Conservation (phyloP, 2,888 invertebrate species). For the Lithophane semibrunnea region DNA sequence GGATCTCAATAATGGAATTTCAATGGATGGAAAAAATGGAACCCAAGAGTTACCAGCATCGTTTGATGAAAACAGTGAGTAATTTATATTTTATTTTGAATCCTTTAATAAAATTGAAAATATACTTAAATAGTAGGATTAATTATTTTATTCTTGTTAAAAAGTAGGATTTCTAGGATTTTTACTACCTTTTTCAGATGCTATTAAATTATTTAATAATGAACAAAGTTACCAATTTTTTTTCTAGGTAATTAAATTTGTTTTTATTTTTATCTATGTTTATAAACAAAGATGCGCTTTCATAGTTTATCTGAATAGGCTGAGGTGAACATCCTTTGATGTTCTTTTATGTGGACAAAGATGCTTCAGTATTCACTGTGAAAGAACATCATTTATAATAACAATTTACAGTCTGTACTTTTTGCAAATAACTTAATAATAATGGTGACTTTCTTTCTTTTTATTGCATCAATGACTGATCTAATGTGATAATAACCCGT, state of each 20-base stretch:
- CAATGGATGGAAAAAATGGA: conserved; percentile 24
- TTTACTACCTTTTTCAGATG: background rate
- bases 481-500: no score
- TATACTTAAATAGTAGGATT: background rate
- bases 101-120: background rate
- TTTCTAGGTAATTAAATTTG: background rate
- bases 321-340: background rate
- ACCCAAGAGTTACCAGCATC: background rate
- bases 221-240: background rate
- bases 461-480: background rate
- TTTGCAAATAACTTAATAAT: background rate
- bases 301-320: background rate
- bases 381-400: background rate
- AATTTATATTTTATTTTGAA: background rate
- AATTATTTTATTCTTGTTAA: background rate
- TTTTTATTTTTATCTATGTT: background rate
- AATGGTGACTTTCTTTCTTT: accelerated
- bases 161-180: background rate
- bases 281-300: background rate
- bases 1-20: conserved; percentile 26
- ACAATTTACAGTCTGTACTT: background rate
- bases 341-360: background rate
- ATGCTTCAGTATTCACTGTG: background rate
- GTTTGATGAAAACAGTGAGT: conserved; percentile 37
- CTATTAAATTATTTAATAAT: background rate